Evolutionary conservation across 37 sponge, comb jelly and placozoan genomes (phyloP).

Genomic region (Theonella swinhoei): DNA sequence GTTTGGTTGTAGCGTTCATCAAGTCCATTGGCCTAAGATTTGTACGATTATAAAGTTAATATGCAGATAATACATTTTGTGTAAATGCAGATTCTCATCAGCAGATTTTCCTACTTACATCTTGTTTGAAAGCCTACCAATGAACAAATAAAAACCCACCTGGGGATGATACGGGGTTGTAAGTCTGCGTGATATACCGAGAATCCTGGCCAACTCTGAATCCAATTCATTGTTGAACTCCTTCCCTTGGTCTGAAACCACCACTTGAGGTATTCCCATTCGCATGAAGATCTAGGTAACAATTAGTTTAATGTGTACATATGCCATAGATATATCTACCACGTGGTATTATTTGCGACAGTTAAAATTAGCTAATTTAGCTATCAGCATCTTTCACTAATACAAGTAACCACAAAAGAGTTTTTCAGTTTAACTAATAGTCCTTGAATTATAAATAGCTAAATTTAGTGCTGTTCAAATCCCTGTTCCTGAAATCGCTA

Average conservation of each 20-base stretch:
- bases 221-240: slow-evolving; percentile 68
- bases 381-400: background rate
- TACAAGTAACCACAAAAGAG: too few relatives aligned
- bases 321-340: background rate
- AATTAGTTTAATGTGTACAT: background rate
- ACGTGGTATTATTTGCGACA: background rate
- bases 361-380: background rate
- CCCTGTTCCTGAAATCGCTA: too few relatives aligned
- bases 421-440: too few relatives aligned
- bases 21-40: slow-evolving; percentile 64
- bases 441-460: too few relatives aligned
- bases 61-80: too few relatives aligned
- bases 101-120: too few relatives aligned
- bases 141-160: too few relatives aligned
- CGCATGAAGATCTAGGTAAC: slow-evolving; percentile 63
- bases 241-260: slow-evolving; percentile 50
- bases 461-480: too few relatives aligned
- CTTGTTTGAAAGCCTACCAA: too few relatives aligned
- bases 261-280: slow-evolving; percentile 64
- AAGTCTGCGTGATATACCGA: slow-evolving; percentile 46
- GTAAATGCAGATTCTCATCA: too few relatives aligned
- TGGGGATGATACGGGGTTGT: slow-evolving; percentile 73
- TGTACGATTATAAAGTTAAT: too few relatives aligned
- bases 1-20: slow-evolving; percentile 79
- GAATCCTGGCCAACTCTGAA: background rate